phyloP scores from a whole-genome alignment of 1,140 invertebrate species.

The Drosophila parabipectinata region DNA sequence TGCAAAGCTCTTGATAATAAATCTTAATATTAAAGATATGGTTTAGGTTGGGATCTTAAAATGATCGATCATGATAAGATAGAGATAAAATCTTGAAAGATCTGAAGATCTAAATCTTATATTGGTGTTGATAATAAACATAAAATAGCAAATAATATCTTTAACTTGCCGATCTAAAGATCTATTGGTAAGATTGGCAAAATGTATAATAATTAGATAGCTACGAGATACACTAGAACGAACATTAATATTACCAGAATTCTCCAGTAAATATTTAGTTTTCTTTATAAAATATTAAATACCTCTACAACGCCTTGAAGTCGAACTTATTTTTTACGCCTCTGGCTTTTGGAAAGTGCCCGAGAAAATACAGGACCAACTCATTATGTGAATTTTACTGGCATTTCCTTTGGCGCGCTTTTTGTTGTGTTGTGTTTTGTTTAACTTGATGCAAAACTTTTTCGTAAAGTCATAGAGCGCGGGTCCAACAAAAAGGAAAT shows the following conservation, averaged over 20 bases:
- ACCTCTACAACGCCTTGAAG: slow-evolving; percentile 1
- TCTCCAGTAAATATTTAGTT: too few relatives aligned
- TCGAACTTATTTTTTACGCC: slow-evolving; percentile 6
- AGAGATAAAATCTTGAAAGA: too few relatives aligned
- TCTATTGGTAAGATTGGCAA: too few relatives aligned
- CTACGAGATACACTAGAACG: too few relatives aligned
- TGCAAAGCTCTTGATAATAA: background rate
- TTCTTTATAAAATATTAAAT: background rate
- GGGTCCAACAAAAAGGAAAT: slow-evolving; percentile 16
- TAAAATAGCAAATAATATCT: too few relatives aligned
- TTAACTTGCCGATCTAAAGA: too few relatives aligned
- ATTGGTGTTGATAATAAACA: too few relatives aligned
- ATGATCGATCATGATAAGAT: too few relatives aligned
- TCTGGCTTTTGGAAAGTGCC: slow-evolving; percentile 20
- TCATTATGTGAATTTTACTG: slow-evolving; percentile 45
- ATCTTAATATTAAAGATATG: background rate
- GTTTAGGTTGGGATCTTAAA: too few relatives aligned
- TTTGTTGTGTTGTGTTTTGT: slow-evolving; percentile 1
- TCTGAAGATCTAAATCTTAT: too few relatives aligned
- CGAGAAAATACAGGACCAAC: slow-evolving; percentile 25
- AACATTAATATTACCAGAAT: too few relatives aligned
- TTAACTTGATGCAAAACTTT: slow-evolving; percentile 38
- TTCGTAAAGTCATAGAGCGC: slow-evolving; percentile 27
- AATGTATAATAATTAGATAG: too few relatives aligned
- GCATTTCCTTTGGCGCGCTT: slow-evolving; percentile 45